These are phyloP conservation scores for Callipepla squamata DNA, from an alignment of 2,113 vertebrate species.

Conservation along the genomic window DNA sequence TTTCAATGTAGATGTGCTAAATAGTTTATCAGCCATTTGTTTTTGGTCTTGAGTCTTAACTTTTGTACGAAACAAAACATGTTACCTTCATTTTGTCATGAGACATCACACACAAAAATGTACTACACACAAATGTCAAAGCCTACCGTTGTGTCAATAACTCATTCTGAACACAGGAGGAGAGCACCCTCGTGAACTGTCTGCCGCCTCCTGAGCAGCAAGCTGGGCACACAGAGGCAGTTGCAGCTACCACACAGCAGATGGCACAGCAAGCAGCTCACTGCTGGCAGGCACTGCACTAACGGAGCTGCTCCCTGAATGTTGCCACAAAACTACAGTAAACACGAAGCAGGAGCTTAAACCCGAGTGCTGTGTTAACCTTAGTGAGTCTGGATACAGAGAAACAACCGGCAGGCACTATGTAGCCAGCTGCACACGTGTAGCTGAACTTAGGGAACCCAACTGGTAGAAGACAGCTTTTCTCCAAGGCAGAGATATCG, in stretches of 20 bases:
- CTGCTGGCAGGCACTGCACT: neutral
- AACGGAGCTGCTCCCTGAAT: neutral
- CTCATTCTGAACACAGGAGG: neutral
- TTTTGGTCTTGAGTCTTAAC: neutral
- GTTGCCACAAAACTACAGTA: too few species aligned
- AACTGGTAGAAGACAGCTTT: neutral
- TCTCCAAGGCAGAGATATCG: neutral
- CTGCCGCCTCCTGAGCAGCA: neutral
- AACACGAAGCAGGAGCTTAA: neutral
- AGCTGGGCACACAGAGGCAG: neutral
- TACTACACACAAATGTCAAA: neutral
- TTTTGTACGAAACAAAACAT: neutral
- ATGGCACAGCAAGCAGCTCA: neutral
- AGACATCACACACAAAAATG: neutral
- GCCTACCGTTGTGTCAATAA: neutral
- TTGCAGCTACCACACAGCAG: slow-evolving; percentile 3
- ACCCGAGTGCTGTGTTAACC: neutral
- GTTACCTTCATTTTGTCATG: neutral
- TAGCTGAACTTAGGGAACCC: neutral
- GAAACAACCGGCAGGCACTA: neutral
- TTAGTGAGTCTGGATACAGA: neutral
- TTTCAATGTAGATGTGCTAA: neutral
- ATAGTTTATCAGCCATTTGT: neutral
- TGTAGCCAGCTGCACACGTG: rapidly evolving
- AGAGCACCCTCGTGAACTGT: neutral